Percentiles rank a stretch among this genome's conserved stretches.
Evolutionary conservation across 2,113 vertebrate genomes (phyloP).

Genomic region (Lipophrys pholis): DNA sequence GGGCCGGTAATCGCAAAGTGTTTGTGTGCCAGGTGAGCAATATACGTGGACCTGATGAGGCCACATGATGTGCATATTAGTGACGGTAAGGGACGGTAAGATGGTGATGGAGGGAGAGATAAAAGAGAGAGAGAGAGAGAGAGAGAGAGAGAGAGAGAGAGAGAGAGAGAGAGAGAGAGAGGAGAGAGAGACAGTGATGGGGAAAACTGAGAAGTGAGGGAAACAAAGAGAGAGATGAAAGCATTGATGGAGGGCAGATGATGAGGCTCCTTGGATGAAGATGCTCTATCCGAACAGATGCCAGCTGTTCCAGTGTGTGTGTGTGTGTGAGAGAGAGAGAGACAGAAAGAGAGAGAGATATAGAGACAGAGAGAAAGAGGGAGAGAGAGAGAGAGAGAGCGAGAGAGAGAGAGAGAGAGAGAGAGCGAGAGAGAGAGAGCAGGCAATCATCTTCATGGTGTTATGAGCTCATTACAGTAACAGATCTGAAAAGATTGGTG

Average conservation of each 20-base stretch:
- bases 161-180: not conserved
- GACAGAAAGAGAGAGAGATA: too few species aligned
- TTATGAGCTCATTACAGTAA: constrained; percentile 65
- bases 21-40: constrained; percentile 13
- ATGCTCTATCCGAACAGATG: constrained; percentile 52
- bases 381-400: too few species aligned
- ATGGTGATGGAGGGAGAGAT: constrained; percentile 9
- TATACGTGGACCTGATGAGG: constrained; percentile 11
- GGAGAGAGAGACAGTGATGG: not conserved
- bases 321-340: not conserved
- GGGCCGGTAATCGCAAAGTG: constrained; percentile 21
- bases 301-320: constrained; percentile 59
- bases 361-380: too few species aligned
- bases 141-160: not conserved
- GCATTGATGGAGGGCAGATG: constrained; percentile 42
- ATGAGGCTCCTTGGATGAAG: constrained; percentile 44
- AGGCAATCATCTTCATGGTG: constrained; percentile 61
- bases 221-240: constrained; percentile 38
- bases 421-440: too few species aligned
- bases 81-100: not conserved
- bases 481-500: constrained; percentile 66
- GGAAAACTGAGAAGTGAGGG: not conserved
- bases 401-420: too few species aligned
- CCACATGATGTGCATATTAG: constrained; percentile 5
- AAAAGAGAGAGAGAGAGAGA: constrained; percentile 1